phyloP scores from a whole-genome alignment of 2,888 invertebrate genomes.

The Tribolium freemani region DNA sequence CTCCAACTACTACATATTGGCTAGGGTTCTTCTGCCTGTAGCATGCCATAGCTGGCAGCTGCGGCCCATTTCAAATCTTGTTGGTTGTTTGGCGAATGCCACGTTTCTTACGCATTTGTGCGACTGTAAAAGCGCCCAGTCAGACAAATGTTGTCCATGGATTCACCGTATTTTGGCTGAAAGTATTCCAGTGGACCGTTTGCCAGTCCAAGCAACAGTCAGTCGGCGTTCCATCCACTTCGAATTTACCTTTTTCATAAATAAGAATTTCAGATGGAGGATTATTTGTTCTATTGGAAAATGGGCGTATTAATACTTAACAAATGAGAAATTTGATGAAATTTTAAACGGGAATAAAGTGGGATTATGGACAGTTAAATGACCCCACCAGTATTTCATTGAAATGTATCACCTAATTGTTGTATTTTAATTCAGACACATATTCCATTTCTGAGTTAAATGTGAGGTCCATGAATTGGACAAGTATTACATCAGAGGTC shows the following conservation, averaged over 20 bases:
- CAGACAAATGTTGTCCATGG: constrained; percentile 24
- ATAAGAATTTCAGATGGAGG: too few species aligned
- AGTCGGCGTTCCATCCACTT: constrained; percentile 32
- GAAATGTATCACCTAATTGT: too few species aligned
- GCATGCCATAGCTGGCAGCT: constrained; percentile 46
- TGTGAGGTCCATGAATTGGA: background rate
- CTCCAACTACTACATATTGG: constrained; percentile 48
- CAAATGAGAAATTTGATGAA: too few species aligned
- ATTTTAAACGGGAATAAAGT: too few species aligned
- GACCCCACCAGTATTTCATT: too few species aligned
- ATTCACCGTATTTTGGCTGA: background rate
- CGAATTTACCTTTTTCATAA: background rate
- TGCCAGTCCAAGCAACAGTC: constrained; percentile 39
- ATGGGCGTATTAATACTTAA: too few species aligned
- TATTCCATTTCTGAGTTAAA: background rate
- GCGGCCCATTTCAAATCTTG: constrained; percentile 33
- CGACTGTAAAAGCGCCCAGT: constrained; percentile 41
- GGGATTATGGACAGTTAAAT: too few species aligned
- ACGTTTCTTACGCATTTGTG: constrained; percentile 19
- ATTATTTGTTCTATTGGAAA: background rate
- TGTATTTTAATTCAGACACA: background rate
- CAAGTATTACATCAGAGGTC: background rate
- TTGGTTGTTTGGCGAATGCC: background rate
- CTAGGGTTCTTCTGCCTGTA: constrained; percentile 51
- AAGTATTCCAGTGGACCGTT: constrained; percentile 9